A percentile compares a stretch with the other conserved stretches of the same genome.
Evolutionary conservation across 2,888 invertebrate species (phyloP).

Genomic region (Ferrisia virgata): DNA sequence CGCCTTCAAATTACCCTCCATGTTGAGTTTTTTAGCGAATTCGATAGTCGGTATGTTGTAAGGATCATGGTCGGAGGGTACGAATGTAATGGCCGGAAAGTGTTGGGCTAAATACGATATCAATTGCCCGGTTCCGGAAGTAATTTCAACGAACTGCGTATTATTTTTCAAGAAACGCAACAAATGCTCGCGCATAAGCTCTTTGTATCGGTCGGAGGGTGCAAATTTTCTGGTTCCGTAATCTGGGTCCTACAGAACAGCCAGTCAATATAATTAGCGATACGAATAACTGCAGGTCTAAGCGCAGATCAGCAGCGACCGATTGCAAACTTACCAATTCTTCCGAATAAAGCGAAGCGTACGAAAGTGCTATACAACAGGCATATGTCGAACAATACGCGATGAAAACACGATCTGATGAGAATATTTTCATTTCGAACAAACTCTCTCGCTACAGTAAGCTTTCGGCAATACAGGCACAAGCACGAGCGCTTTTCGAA

Average conservation of each 20-base stretch:
- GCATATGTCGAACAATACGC: neutral
- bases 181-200: neutral
- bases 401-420: neutral
- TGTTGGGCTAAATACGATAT: conserved; percentile 70
- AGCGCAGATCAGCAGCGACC: too few species aligned
- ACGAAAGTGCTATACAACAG: neutral
- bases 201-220: neutral
- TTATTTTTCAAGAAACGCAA: neutral
- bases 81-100: conserved; percentile 71
- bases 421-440: neutral
- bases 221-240: neutral
- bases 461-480: too few species aligned
- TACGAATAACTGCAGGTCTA: too few species aligned
- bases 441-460: neutral
- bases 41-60: conserved; percentile 60
- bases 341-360: neutral
- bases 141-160: conserved; percentile 61
- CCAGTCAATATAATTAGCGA: neutral
- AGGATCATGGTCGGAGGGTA: conserved; percentile 66
- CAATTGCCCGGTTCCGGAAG: conserved; percentile 83
- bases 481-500: too few species aligned
- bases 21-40: conserved; percentile 59
- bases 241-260: neutral
- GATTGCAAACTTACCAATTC: conserved; percentile 3
- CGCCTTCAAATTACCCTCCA: neutral